Evolutionary conservation across 2,113 vertebrate genomes (phyloP).

Genomic region (Gallinago jamesoni): DNA sequence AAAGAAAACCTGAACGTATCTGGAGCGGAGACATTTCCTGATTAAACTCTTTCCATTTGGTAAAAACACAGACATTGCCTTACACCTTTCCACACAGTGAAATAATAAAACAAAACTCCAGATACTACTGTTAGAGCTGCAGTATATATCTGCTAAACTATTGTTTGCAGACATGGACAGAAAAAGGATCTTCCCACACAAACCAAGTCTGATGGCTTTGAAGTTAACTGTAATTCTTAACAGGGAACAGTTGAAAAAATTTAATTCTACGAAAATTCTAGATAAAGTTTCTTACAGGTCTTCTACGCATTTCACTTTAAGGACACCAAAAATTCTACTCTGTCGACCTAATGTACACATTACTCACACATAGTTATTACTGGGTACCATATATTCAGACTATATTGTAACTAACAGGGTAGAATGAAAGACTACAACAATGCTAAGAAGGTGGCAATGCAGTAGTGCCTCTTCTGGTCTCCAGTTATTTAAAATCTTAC

Average conservation of each 20-base stretch:
- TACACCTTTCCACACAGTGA: neutral
- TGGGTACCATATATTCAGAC: neutral
- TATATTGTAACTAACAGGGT: neutral
- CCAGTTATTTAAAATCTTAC: neutral
- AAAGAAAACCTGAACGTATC: neutral
- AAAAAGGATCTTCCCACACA: neutral
- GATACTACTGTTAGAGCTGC: neutral
- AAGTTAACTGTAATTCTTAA: neutral
- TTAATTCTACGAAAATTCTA: neutral
- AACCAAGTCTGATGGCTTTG: neutral
- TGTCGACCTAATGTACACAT: neutral
- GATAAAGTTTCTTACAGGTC: neutral
- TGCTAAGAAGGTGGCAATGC: neutral
- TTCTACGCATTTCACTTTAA: neutral
- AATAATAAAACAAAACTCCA: neutral
- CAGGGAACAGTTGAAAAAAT: neutral
- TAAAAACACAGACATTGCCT: slow-evolving; percentile 27
- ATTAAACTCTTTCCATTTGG: neutral
- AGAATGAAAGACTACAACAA: neutral
- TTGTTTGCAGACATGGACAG: neutral
- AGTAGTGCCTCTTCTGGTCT: neutral
- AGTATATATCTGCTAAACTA: neutral
- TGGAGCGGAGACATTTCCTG: neutral
- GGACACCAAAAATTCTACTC: neutral
- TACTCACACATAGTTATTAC: accelerated